These are phyloP conservation scores for Xiphophorus birchmanni DNA, from an alignment of 2,797 vertebrate species.

Conservation along the genomic window DNA sequence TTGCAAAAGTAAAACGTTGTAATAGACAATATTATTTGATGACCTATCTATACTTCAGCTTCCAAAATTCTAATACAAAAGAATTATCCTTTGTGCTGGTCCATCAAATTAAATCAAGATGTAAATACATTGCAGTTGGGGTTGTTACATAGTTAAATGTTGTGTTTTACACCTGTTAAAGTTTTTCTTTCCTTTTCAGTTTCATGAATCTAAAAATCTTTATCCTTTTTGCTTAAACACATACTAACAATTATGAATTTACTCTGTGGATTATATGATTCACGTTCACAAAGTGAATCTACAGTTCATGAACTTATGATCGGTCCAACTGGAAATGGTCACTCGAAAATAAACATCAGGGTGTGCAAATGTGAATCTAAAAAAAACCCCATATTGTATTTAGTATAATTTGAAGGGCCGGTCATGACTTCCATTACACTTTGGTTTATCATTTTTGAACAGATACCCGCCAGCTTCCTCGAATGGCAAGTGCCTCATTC, in stretches of 20 bases:
- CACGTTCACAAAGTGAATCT: not conserved
- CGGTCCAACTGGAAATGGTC: not conserved
- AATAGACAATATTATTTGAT: not conserved
- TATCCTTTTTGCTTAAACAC: not conserved
- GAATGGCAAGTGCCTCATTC: not conserved
- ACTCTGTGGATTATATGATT: not conserved
- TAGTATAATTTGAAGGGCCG: not conserved
- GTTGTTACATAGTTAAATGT: too few species aligned
- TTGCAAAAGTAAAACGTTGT: not conserved
- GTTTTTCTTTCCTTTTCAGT: too few species aligned
- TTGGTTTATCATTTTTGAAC: not conserved
- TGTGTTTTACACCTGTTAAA: too few species aligned
- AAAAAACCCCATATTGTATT: not conserved
- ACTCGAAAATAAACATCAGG: not conserved
- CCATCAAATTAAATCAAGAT: too few species aligned
- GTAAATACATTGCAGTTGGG: too few species aligned
- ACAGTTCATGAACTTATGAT: not conserved
- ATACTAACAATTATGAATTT: not conserved
- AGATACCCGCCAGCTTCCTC: not conserved
- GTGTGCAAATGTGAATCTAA: not conserved
- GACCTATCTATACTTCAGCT: not conserved
- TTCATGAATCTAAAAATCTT: too few species aligned
- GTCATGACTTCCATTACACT: not conserved
- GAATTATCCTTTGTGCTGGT: too few species aligned
- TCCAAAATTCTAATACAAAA: not conserved